Evolutionary conservation across 2,797 vertebrate species (phyloP).

Genomic region (Pantherophis vulpinus): DNA sequence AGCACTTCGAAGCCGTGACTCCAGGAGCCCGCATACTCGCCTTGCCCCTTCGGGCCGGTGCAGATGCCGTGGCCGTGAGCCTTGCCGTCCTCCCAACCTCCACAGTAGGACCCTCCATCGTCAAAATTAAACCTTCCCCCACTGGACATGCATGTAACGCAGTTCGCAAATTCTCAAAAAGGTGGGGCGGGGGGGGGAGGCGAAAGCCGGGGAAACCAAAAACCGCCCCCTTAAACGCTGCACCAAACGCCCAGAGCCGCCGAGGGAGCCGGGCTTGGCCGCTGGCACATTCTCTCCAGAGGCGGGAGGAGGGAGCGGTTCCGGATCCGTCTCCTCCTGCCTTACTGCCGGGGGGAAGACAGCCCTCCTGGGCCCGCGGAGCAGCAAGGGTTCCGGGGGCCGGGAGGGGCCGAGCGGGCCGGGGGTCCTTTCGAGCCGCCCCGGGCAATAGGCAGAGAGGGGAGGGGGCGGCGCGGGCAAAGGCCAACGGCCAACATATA

Average conservation of each 20-base stretch:
- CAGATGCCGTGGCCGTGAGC: slow-evolving; percentile 98
- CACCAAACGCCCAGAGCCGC: slow-evolving; percentile 64
- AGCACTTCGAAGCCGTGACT: slow-evolving; percentile 96
- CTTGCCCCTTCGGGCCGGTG: slow-evolving; percentile 98
- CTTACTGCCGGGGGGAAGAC: slow-evolving; percentile 74
- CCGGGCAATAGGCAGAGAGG: slow-evolving; percentile 47
- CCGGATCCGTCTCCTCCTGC: slow-evolving; percentile 69
- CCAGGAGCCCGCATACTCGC: slow-evolving; percentile 97
- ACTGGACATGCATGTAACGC: slow-evolving; percentile 99
- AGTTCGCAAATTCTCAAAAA: slow-evolving; percentile 88
- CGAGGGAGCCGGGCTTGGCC: slow-evolving; percentile 75
- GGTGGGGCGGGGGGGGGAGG: slow-evolving; percentile 43
- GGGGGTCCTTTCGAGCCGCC: slow-evolving; percentile 71
- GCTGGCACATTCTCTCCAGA: slow-evolving; percentile 65
- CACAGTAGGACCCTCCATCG: slow-evolving; percentile 99
- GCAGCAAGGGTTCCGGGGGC: slow-evolving; percentile 46
- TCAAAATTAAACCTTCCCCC: slow-evolving; percentile 99
- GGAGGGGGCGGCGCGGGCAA: fast-evolving
- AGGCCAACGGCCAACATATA: background rate
- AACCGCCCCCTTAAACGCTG: slow-evolving; percentile 41
- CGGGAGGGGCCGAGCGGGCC: slow-evolving; percentile 39
- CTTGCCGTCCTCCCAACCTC: slow-evolving; percentile 99
- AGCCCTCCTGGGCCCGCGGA: slow-evolving; percentile 56
- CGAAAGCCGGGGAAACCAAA: slow-evolving; percentile 38
- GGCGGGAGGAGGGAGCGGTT: slow-evolving; percentile 66